Conservation (phyloP, 2,888 invertebrate genomes). For the Pseudanteris insignis region DNA sequence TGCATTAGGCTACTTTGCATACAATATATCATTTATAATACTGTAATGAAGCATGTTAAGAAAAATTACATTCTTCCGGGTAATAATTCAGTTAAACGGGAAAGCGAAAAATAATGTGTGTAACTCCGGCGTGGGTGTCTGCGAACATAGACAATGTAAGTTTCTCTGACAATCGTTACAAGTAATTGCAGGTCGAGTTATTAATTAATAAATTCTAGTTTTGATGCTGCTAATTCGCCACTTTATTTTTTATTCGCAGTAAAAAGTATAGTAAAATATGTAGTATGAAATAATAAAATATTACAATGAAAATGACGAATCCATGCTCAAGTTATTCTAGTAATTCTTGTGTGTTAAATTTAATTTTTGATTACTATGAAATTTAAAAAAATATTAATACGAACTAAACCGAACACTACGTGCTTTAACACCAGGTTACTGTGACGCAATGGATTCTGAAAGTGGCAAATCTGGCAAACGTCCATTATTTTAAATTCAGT, state of each 20-base stretch:
- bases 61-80: conserved; percentile 13
- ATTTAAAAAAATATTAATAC: background rate
- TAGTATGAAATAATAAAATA: too few species aligned
- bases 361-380: too few species aligned
- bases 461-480: conserved; percentile 9
- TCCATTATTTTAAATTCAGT: conserved; percentile 15
- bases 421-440: background rate
- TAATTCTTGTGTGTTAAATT: too few species aligned
- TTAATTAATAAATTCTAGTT: conserved; percentile 1
- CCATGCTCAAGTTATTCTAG: too few species aligned
- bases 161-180: conserved; percentile 10
- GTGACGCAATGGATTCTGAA: conserved; percentile 2
- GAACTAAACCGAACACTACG: background rate
- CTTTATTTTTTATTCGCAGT: too few species aligned
- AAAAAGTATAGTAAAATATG: too few species aligned
- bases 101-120: conserved; percentile 24
- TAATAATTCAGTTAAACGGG: conserved; percentile 32
- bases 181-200: conserved; percentile 11
- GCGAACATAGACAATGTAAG: conserved; percentile 22
- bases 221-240: background rate
- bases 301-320: too few species aligned
- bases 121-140: conserved; percentile 2
- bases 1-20: too few species aligned
- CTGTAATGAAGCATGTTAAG: conserved; percentile 12
- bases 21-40: conserved; percentile 6